Base-by-base conservation (phyloP, 2,797 vertebrate species). In the Sternotherus odoratus region DNA sequence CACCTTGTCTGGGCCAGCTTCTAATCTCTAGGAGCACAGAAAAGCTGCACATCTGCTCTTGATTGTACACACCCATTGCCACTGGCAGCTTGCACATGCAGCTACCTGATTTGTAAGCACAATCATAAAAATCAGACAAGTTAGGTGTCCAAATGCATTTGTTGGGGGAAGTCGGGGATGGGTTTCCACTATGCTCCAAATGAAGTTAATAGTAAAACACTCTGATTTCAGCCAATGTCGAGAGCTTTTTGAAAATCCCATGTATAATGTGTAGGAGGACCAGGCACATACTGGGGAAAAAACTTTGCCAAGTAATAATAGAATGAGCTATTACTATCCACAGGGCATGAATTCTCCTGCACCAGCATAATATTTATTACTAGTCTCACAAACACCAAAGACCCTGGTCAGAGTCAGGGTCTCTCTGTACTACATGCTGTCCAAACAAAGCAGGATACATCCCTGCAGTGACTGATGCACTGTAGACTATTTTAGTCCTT, bases 271-370 rank as follows among this genome's bases (percentile, higher is more conserved):
- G 85, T 57, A 53, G 82, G 82, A 39, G 36, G 16, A 30, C 17
- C 0, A 0, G 72, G 33, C 15, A 66, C 26, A 8, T 49, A 12
- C 5, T 1, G 86, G 11, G 50, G 13, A 39, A 11, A 53, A 53
- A 24, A 53, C 21, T 21, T 53, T 53, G 24, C 21, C 9, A 24
- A 53, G 23, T 24, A 53, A 53, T 48, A 48, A 21, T 8, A 69
- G n/a, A 69, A 36, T n/a, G 16, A 4, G 63, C 17, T 74, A 74
- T 74, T 28, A 21, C 46, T 28, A 24, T 24, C 39, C 26, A 30
- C 36, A 83, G 66, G 85, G 48, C 16, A 43, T n/a, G 26, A 6
- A 36, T 36, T 39, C 75, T 49, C 63, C 75, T 63, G 33, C n/a
- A 82, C 0, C 3, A 85, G 5, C 54, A 50, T 53, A 39, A 77